Conservation (phyloP, 1,140 invertebrate species). For the Linepithema humile region DNA sequence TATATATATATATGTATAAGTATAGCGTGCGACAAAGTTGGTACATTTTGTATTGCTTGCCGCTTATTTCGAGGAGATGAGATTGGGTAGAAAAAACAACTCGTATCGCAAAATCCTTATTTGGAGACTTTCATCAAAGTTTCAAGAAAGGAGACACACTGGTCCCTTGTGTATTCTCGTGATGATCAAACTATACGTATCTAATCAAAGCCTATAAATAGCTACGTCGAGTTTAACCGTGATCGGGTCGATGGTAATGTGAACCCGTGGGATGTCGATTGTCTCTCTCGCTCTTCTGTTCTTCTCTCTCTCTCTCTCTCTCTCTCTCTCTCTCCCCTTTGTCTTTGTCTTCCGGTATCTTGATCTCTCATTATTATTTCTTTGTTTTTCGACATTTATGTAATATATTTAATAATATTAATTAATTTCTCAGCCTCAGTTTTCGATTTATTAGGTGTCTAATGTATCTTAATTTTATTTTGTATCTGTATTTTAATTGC, state of each 20-base stretch:
- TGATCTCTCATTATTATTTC: background rate
- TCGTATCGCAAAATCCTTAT: constrained; percentile 38
- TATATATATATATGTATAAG: too few species aligned
- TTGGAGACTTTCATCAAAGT: constrained; percentile 26
- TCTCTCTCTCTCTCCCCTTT: background rate
- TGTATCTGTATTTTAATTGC: background rate
- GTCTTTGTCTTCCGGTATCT: constrained; percentile 33
- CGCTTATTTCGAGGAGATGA: background rate
- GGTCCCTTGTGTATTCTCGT: constrained; percentile 66
- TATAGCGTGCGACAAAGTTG: background rate
- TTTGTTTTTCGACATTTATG: background rate
- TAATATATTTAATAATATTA: constrained; percentile 21
- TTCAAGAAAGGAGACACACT: constrained; percentile 55
- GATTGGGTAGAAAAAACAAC: constrained; percentile 1
- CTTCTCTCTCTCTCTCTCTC: background rate
- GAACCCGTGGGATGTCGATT: constrained; percentile 71
- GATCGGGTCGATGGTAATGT: constrained; percentile 64
- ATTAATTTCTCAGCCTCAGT: background rate
- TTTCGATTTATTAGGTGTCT: background rate
- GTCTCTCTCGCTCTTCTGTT: background rate
- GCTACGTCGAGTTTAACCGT: constrained; percentile 59
- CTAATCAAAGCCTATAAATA: constrained; percentile 77
- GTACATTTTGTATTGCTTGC: background rate
- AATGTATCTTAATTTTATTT: background rate
- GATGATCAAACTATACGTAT: constrained; percentile 67